phyloP scores from a whole-genome alignment of 1,140 invertebrate species.

The Ylistrum balloti region DNA sequence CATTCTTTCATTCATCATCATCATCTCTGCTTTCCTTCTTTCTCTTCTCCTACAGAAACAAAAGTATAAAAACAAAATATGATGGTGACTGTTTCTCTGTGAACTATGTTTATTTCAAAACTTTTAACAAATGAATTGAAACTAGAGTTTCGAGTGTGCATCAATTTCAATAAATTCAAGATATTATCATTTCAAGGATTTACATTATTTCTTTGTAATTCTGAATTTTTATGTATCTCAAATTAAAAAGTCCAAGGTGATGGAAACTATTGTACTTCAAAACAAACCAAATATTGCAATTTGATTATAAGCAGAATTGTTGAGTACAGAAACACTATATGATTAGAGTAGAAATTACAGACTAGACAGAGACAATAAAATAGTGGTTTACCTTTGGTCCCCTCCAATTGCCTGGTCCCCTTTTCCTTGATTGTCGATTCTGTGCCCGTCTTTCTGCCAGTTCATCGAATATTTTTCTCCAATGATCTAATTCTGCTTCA shows the following conservation, averaged over 20 bases:
- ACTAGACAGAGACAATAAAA: too few species aligned
- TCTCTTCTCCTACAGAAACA: neutral
- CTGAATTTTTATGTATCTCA: neutral
- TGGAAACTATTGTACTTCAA: neutral
- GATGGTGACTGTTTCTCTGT: too few species aligned
- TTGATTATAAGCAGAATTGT: neutral
- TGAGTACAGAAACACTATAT: neutral
- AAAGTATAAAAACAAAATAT: too few species aligned
- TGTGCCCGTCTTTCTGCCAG: conserved; percentile 36
- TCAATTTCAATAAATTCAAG: too few species aligned
- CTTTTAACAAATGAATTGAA: too few species aligned
- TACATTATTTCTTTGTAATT: too few species aligned
- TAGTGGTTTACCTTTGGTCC: conserved; percentile 52
- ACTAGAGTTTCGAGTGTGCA: too few species aligned
- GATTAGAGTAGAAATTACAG: too few species aligned
- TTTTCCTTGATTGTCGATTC: conserved; percentile 43
- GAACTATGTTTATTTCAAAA: too few species aligned
- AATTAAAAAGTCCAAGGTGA: neutral
- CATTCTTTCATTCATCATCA: neutral
- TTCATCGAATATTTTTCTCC: conserved; percentile 61
- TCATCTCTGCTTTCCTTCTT: neutral
- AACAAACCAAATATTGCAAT: neutral
- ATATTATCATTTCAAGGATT: too few species aligned
- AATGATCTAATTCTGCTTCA: conserved; percentile 61
- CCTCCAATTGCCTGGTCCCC: neutral